Percentiles rank a stretch among this genome's conserved stretches.
These are phyloP conservation scores for Leptocoma aspasia DNA, from an alignment of 2,113 vertebrate genomes.

Conservation along the genomic window DNA sequence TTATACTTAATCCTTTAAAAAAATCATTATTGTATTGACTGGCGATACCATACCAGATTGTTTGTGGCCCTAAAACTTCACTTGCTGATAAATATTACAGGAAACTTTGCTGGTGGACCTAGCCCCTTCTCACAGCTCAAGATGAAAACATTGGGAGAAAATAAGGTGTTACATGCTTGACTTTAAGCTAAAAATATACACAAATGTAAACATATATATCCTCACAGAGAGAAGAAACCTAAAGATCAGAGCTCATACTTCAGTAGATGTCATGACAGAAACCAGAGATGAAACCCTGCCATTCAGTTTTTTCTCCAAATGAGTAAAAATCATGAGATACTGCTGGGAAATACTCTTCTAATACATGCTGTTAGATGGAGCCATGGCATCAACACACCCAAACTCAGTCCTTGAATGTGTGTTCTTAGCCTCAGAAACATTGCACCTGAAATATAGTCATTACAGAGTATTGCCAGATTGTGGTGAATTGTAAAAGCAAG, in stretches of 20 bases:
- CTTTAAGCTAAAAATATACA: background rate
- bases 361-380: background rate
- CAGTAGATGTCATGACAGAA: background rate
- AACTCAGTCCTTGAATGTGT: background rate
- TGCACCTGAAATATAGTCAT: background rate
- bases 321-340: background rate
- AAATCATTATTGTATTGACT: accelerated
- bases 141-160: background rate
- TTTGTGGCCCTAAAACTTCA: background rate
- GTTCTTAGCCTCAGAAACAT: background rate
- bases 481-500: background rate
- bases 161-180: background rate
- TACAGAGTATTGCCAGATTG: background rate
- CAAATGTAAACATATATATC: background rate
- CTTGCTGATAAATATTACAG: background rate
- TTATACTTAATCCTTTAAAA: background rate
- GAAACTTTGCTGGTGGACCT: background rate
- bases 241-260: background rate
- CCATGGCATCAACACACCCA: background rate
- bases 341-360: background rate
- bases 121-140: background rate
- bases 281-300: background rate
- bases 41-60: background rate
- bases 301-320: background rate
- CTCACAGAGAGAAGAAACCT: background rate